These are phyloP conservation scores for Scyliorhinus canicula DNA, from an alignment of 2,797 vertebrate genomes.

Conservation along the genomic window DNA sequence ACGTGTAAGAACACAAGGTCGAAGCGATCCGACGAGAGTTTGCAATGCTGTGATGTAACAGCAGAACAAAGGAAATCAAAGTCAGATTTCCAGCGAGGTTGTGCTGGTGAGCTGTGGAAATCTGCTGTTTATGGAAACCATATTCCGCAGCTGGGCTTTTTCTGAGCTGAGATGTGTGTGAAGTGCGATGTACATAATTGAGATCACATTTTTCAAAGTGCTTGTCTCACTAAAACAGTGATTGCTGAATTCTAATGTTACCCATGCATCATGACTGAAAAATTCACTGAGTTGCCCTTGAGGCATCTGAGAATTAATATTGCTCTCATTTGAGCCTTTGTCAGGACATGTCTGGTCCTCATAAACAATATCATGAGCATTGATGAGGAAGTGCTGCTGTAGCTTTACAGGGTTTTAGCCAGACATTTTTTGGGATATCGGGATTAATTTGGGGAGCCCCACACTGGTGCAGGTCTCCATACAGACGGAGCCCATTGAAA, in stretches of 20 bases:
- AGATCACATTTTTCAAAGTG: slow-evolving; percentile 33
- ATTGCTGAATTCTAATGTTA: slow-evolving; percentile 14
- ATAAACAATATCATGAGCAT: neutral
- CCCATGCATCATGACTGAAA: slow-evolving; percentile 11
- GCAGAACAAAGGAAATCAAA: neutral
- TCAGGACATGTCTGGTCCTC: neutral
- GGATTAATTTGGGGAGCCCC: neutral
- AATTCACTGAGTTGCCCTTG: neutral
- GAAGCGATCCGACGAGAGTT: neutral
- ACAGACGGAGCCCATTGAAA: neutral
- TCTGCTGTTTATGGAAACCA: neutral
- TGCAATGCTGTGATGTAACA: neutral
- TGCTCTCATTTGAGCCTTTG: neutral
- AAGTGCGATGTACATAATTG: neutral
- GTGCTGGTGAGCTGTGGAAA: neutral
- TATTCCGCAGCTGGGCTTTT: no score
- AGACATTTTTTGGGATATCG: neutral
- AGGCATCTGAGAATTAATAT: slow-evolving; percentile 26
- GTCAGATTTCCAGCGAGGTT: slow-evolving; percentile 5
- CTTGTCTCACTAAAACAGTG: neutral
- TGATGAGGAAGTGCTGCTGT: neutral
- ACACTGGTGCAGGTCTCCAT: neutral
- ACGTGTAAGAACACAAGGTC: neutral
- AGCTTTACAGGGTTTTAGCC: neutral
- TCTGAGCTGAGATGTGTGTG: slow-evolving; percentile 15